Evolutionary conservation across 2,797 vertebrate genomes (phyloP).

Genomic region (Leucoraja ocellata): DNA sequence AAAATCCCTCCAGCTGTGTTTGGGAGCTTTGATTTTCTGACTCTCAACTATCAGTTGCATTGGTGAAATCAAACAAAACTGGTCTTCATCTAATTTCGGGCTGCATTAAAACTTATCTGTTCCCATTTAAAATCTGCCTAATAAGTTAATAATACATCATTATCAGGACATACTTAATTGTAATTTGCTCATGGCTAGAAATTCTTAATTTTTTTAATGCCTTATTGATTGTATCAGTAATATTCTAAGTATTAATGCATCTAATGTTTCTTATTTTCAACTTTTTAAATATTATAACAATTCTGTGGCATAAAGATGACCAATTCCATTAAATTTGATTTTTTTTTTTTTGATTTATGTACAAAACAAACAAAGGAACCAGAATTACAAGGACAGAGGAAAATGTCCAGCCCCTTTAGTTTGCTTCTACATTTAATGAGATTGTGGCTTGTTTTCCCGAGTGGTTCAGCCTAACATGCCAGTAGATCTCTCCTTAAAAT

Average conservation of each 20-base stretch:
- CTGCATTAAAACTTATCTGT: not conserved
- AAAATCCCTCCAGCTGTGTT: not conserved
- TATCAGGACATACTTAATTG: not conserved
- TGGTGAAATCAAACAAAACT: not conserved
- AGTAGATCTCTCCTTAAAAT: not conserved
- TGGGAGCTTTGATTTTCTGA: not conserved
- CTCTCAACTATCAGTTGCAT: not conserved
- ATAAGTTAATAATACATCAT: not conserved
- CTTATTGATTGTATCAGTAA: too few relatives aligned
- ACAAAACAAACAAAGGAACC: not conserved
- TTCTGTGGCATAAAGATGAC: not conserved
- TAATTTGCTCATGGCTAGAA: not conserved
- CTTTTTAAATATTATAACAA: not conserved
- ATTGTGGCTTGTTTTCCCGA: not conserved
- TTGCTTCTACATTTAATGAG: not conserved
- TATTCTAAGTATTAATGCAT: not conserved
- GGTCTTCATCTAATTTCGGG: not conserved
- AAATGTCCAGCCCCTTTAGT: not conserved
- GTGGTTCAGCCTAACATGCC: not conserved
- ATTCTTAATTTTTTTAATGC: not conserved
- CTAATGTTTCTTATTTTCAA: not conserved
- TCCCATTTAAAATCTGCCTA: not conserved
- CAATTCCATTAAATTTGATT: not conserved
- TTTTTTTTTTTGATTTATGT: not conserved
- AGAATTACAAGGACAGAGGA: not conserved